Evolutionary conservation across 2,113 vertebrate genomes (phyloP), one percentile per base, ranked within the genome.

Genomic region (Alosa alosa): DNA sequence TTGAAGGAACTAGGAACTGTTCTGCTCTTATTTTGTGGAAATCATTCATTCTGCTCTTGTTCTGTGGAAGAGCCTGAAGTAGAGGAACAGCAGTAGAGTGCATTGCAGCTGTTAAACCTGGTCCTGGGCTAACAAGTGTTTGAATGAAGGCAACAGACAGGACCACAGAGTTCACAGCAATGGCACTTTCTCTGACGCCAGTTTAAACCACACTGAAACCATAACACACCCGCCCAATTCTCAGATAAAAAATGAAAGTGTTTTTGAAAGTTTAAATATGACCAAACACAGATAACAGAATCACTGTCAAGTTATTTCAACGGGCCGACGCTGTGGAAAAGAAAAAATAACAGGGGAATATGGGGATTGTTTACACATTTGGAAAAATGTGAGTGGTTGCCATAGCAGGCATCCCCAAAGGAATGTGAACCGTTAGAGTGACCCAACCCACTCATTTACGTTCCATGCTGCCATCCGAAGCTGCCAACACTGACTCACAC

Each of bases 341-440:
- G 64, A 31, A 81, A 64, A 46, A 44, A 25, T 60, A 36, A 20
- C 52, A 86, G 83, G 46, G 31, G 31, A 31, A 78, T 47, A 82
- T 64, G 72, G 18, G 39, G 57, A 85, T 83, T 91, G 89, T 91
- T 92, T 91, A 86, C 64, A 64, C 5, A 68, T 47, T 83, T 84
- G 85, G 39, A 82, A 86, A 68, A 83, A 85, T 82, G 75, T 78
- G 84, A 75, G 46, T 55, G 55, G 92, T 94, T 86, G 55, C 89
- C 88, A 91, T 90, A 55, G 90, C 45, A 83, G 82, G 25, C n/a
- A 25, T 57, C 52, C 13, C 75, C 72, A 60, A 18, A 60, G 36
- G 64, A 87, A 86, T 57, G 50, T 82, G n/a, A 57, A 83, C 50
- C 49, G 46, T 60, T 81, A 50, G 78, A 68, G 57, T 57, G 81